Percentiles rank a stretch among this genome's conserved stretches.
Conservation (phyloP, 2,888 invertebrate genomes). For the Ellobium chinense region DNA sequence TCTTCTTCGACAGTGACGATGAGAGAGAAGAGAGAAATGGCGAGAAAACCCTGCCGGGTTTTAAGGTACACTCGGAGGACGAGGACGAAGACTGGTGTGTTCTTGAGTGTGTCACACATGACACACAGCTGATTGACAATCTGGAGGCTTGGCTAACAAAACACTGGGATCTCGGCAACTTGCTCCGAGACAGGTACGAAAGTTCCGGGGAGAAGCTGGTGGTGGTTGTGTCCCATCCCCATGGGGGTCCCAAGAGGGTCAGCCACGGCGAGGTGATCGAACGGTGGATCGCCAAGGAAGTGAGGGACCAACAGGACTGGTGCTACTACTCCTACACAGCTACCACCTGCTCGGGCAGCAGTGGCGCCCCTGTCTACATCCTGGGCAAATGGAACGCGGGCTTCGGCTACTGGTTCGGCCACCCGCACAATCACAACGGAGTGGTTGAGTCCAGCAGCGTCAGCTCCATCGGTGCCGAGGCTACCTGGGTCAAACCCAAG, state of each 20-base stretch:
- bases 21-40: too few species aligned
- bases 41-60: too few species aligned
- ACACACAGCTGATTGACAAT: too few species aligned
- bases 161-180: not conserved
- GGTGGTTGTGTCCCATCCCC: slow-evolving; percentile 24
- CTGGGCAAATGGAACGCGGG: not conserved
- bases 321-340: slow-evolving; percentile 18
- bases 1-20: too few species aligned
- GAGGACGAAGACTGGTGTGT: not conserved
- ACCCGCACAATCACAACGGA: slow-evolving; percentile 16
- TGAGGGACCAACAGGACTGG: slow-evolving; percentile 14
- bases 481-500: not conserved
- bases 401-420: slow-evolving; percentile 25
- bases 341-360: slow-evolving; percentile 45
- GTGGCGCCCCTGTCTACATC: slow-evolving; percentile 39
- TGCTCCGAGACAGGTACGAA: not conserved
- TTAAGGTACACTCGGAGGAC: not conserved
- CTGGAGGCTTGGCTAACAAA: not conserved
- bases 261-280: not conserved
- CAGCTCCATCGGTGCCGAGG: not conserved
- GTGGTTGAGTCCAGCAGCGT: not conserved
- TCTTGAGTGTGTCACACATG: not conserved
- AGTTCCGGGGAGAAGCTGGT: not conserved
- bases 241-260: slow-evolving; percentile 24
- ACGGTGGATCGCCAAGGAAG: not conserved